Evolutionary conservation across 2,113 vertebrate genomes (phyloP).

Genomic region (Gasterosteus aculeatus): DNA sequence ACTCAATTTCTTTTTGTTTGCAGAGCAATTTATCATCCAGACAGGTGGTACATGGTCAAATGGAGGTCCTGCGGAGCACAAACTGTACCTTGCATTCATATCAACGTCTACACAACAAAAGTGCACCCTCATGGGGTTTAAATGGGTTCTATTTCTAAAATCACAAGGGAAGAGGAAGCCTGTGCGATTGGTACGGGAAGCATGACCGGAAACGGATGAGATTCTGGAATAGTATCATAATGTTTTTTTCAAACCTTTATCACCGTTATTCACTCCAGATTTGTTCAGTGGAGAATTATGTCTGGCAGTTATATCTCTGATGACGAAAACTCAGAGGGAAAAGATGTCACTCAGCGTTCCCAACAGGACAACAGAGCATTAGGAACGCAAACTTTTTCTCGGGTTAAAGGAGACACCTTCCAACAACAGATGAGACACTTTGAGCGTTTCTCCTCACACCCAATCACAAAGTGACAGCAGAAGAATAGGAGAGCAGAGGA

Average conservation of each 20-base stretch:
- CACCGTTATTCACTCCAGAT: neutral
- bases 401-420: conserved; percentile 35
- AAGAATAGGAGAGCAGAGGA: conserved; percentile 49
- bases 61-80: conserved; percentile 14
- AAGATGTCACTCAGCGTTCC: conserved; percentile 50
- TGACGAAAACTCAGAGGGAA: conserved; percentile 14
- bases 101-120: conserved; percentile 3
- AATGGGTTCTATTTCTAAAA: conserved; percentile 16
- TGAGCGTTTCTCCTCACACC: conserved; percentile 53
- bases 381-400: conserved; percentile 30
- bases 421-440: conserved; percentile 56
- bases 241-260: conserved; percentile 10
- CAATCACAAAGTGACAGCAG: conserved; percentile 60
- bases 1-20: conserved; percentile 37
- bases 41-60: conserved; percentile 39
- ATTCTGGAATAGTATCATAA: neutral
- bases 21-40: conserved; percentile 53
- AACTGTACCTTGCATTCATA: conserved; percentile 6
- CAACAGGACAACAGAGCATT: conserved; percentile 46
- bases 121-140: neutral
- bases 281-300: neutral
- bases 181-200: neutral
- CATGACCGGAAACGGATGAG: neutral
- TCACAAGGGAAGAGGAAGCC: neutral
- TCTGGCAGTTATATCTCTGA: neutral